Evolutionary conservation across 2,113 vertebrate genomes (phyloP).

Genomic region (Crotophaga sulcirostris): DNA sequence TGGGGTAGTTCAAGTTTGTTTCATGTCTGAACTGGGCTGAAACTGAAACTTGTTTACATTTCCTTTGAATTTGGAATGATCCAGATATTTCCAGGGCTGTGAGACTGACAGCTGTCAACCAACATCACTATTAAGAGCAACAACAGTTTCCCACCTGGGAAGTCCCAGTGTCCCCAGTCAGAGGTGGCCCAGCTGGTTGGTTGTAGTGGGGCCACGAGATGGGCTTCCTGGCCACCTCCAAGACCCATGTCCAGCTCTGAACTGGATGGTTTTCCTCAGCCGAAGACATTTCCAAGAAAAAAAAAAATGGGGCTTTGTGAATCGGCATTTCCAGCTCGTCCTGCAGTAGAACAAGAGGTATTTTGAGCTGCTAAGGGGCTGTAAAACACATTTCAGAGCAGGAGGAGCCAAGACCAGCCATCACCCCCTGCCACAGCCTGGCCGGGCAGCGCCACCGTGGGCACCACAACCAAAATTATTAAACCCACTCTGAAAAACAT

Average conservation of each 20-base stretch:
- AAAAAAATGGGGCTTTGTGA: background rate
- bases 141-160: background rate
- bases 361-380: background rate
- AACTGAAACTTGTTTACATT: background rate
- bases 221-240: too few species aligned
- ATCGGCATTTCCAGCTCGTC: background rate
- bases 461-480: background rate
- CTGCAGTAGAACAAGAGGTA: background rate
- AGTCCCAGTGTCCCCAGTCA: background rate
- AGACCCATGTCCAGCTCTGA: accelerated
- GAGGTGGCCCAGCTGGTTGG: background rate
- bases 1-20: background rate
- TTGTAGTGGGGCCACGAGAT: background rate
- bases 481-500: background rate
- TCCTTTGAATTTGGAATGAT: background rate
- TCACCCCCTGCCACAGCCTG: accelerated
- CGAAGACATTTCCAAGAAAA: accelerated
- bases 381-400: background rate
- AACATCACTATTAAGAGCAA: background rate
- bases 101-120: background rate
- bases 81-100: background rate
- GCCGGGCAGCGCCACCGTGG: accelerated
- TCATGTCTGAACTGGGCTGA: background rate
- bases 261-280: background rate
- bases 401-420: background rate